phyloP scores from a whole-genome alignment of 2,113 vertebrate species.

The Proterorhinus semilunaris region DNA sequence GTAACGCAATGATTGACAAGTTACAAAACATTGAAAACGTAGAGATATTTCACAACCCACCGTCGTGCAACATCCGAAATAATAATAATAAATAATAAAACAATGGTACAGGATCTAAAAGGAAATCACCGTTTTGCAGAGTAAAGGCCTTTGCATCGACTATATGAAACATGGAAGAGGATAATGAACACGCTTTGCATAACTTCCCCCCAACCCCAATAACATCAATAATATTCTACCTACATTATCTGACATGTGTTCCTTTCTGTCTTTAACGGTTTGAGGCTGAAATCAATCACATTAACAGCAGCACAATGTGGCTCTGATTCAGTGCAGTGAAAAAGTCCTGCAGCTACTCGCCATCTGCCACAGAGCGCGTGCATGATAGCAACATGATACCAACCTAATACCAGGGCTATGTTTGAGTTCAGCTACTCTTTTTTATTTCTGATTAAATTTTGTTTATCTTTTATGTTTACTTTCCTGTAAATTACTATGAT shows the following conservation, averaged over 20 bases:
- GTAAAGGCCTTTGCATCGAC: too few species aligned
- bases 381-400: conserved; percentile 2
- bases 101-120: too few species aligned
- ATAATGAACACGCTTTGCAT: neutral
- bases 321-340: conserved; percentile 11
- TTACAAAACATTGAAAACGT: neutral
- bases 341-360: conserved; percentile 7
- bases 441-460: too few species aligned
- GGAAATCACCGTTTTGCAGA: too few species aligned
- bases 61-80: too few species aligned
- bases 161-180: too few species aligned
- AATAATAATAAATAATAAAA: too few species aligned
- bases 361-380: conserved; percentile 17
- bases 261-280: neutral
- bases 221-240: neutral
- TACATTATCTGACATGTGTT: neutral
- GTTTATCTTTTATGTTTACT: too few species aligned
- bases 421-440: too few species aligned
- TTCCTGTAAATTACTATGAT: too few species aligned
- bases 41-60: too few species aligned
- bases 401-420: too few species aligned
- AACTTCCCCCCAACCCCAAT: neutral
- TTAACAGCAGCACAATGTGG: neutral
- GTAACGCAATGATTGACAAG: neutral
- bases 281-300: conserved; percentile 1